A percentile compares a stretch with the other conserved stretches of the same genome.
Evolutionary conservation across 2,797 vertebrate genomes (phyloP).

Genomic region (Manis crassicaudata): DNA sequence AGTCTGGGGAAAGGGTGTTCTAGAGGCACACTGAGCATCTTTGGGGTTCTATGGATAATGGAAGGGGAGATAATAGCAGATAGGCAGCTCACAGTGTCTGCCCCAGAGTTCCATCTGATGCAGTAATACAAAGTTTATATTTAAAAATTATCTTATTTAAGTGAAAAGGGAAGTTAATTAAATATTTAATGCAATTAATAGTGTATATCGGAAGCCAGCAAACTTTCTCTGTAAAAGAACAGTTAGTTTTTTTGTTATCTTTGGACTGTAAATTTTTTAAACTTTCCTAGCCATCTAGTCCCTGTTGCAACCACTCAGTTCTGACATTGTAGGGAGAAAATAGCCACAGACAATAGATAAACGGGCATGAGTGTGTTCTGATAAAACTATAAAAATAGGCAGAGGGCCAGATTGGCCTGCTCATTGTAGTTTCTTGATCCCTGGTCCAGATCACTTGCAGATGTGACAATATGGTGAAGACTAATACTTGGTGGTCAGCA

Average conservation of each 20-base stretch:
- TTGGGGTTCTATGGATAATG: neutral
- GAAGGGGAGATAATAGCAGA: fast-evolving
- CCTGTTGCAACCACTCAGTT: neutral
- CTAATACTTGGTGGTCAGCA: neutral
- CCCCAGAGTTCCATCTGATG: neutral
- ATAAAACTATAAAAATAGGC: neutral
- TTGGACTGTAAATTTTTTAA: neutral
- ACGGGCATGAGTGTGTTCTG: neutral
- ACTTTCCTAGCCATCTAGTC: neutral
- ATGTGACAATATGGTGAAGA: neutral
- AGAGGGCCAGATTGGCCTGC: neutral
- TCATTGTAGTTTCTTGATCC: neutral
- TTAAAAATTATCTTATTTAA: neutral
- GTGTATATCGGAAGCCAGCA: neutral
- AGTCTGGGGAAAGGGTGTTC: neutral
- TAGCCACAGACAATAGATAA: neutral
- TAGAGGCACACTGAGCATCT: too few relatives aligned
- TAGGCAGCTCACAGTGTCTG: neutral
- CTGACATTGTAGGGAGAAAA: neutral
- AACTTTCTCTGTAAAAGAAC: neutral
- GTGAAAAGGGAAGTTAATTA: neutral
- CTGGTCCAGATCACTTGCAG: neutral
- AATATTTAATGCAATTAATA: neutral
- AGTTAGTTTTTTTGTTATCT: neutral
- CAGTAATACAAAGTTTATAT: neutral